Base-by-base conservation (phyloP, 2,888 invertebrate species). In the Chrysodeixis includens region DNA sequence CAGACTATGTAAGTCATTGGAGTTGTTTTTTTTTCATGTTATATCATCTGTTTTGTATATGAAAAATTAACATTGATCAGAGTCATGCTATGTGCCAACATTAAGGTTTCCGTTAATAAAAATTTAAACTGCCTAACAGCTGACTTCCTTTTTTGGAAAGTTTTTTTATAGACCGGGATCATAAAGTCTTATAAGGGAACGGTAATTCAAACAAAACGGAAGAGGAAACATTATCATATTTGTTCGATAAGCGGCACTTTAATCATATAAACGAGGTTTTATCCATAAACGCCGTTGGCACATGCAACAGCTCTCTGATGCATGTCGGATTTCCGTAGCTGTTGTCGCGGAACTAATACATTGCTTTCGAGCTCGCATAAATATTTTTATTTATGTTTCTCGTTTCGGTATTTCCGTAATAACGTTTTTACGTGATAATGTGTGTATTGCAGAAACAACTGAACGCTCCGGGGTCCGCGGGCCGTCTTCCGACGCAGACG, bases 391-490 rank as follows among this genome's bases (percentile, higher is more conserved):
- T 20, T 18, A 18, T 9, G 18, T 18, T 16, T 49, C 18, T 49
- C 46, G 3, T 9, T 49, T 20, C 16, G 9, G 18, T 9, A 49
- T 49, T 49, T 49, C 46, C 46, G 46, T 20, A 10, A 46, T 49
- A 18, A 9, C 9, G 18, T 20, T 49, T 49, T 20, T 49, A 20
- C 10, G 4, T 8, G 14, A n/a, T 40, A n/a, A 30, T 59, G 5
- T 60, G 30, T 54, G 3, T 66, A n/a, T 74, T 62, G 73, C 84
- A 94, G 94, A 94, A 92, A 86, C 94, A 94, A 80, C 71, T 93
- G 52, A 84, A 71, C 30, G 84, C 82, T 10, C 81, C 86, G 46
- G 83, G 85, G 18, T 71, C 88, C 1, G 80, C 86, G 16, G 81
- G 88, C 46, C 90, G 88, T 26, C 85, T 95, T 51, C 92, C 94